Evolutionary conservation across 2,797 vertebrate species (phyloP).

Genomic region (Garrulus glandarius): DNA sequence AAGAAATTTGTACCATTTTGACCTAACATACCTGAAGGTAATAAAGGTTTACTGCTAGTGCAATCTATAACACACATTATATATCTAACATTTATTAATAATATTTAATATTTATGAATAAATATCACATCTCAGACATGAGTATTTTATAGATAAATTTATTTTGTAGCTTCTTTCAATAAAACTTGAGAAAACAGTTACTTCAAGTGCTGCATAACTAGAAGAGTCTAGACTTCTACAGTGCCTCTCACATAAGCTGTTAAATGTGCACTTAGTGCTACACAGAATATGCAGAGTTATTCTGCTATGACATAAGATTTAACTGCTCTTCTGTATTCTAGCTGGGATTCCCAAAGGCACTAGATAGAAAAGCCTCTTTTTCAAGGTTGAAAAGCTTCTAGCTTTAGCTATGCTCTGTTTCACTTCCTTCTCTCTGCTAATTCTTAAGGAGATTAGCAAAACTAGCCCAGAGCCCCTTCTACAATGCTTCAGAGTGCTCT

Average conservation of each 20-base stretch:
- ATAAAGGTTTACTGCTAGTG: not conserved
- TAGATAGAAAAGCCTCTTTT: not conserved
- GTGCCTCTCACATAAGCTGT: not conserved
- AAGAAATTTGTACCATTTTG: not conserved
- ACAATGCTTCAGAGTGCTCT: not conserved
- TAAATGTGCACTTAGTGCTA: not conserved
- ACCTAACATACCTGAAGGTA: not conserved
- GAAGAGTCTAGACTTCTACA: not conserved
- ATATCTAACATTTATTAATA: not conserved
- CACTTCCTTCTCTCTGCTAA: not conserved
- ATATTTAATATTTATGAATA: not conserved
- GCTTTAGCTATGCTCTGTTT: not conserved
- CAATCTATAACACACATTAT: not conserved
- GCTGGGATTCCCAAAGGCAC: not conserved
- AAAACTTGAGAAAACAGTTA: not conserved
- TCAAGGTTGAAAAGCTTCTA: not conserved
- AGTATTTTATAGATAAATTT: not conserved
- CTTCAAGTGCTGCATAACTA: not conserved
- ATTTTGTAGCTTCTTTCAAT: not conserved
- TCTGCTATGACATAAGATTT: not conserved
- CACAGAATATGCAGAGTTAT: not conserved
- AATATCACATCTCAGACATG: not conserved
- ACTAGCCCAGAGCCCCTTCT: not conserved
- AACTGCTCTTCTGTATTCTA: not conserved
- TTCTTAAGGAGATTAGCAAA: conserved; percentile 1